Conservation (phyloP, 2,888 invertebrate genomes). For the Philereme vetulata region DNA sequence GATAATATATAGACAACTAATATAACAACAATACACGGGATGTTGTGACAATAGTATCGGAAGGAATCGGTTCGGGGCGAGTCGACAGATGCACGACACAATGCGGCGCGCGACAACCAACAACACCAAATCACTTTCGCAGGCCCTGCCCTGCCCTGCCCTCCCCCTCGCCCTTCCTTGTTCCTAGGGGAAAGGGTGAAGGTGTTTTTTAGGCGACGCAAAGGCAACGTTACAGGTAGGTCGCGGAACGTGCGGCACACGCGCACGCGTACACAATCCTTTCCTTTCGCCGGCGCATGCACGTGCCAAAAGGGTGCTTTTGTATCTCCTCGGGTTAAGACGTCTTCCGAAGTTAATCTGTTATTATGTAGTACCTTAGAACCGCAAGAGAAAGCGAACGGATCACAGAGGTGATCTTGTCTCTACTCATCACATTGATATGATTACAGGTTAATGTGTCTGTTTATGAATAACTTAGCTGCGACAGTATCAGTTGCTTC, state of each 20-base stretch:
- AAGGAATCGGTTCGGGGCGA: conserved; percentile 12
- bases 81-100: conserved; percentile 25
- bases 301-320: conserved; percentile 26
- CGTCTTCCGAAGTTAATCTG: conserved; percentile 3
- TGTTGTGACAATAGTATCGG: conserved; percentile 8
- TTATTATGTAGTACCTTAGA: conserved; percentile 1
- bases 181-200: conserved; percentile 5
- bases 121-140: conserved; percentile 18
- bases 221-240: conserved; percentile 11
- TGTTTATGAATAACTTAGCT: conserved; percentile 12
- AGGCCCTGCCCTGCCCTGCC: neutral
- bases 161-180: too few species aligned
- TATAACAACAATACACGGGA: neutral
- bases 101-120: conserved; percentile 12
- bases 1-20: too few species aligned
- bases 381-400: conserved; percentile 23
- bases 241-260: conserved; percentile 6
- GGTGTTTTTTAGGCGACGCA: neutral
- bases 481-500: conserved; percentile 22
- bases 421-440: too few species aligned
- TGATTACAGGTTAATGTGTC: conserved; percentile 8
- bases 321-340: conserved; percentile 8
- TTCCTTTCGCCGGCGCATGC: conserved; percentile 17
- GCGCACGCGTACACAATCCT: conserved; percentile 6
- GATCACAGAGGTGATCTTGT: neutral